phyloP scores from a whole-genome alignment of 1,140 invertebrate species.

The Drosophila teissieri region DNA sequence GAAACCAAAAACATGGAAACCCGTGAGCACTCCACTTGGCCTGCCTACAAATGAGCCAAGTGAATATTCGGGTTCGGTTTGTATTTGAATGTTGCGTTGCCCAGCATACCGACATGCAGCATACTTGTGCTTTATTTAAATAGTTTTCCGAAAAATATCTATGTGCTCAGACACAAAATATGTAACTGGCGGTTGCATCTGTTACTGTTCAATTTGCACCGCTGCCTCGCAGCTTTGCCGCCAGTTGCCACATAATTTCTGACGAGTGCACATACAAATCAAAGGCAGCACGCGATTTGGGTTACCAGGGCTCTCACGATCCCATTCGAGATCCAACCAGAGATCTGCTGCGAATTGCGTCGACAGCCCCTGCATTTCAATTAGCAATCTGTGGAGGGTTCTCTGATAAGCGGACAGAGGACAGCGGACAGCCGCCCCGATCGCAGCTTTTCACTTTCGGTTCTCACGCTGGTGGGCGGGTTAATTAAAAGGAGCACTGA shows the following conservation, averaged over 20 bases:
- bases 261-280: slow-evolving; percentile 63
- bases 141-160: slow-evolving; percentile 45
- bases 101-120: slow-evolving; percentile 67
- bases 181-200: slow-evolving; percentile 53
- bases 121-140: slow-evolving; percentile 60
- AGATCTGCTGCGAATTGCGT: slow-evolving; percentile 52
- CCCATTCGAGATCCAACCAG: slow-evolving; percentile 21
- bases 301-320: slow-evolving; percentile 68
- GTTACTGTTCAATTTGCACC: slow-evolving; percentile 40
- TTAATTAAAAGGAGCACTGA: neutral
- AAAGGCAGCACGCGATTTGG: slow-evolving; percentile 58
- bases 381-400: slow-evolving; percentile 39
- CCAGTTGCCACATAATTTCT: slow-evolving; percentile 55
- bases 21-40: slow-evolving; percentile 64
- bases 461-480: slow-evolving; percentile 54
- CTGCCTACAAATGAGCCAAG: slow-evolving; percentile 70
- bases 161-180: slow-evolving; percentile 24
- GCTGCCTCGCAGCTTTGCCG: slow-evolving; percentile 51
- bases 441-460: slow-evolving; percentile 45
- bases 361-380: slow-evolving; percentile 69
- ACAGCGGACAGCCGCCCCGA: too few relatives aligned
- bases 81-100: slow-evolving; percentile 52
- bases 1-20: slow-evolving; percentile 27
- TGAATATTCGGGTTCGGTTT: slow-evolving; percentile 64
- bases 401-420: slow-evolving; percentile 44